Percentiles rank a stretch among this genome's conserved stretches.
phyloP scores from a whole-genome alignment of 2,113 vertebrate species.

The Aramus guarauna region DNA sequence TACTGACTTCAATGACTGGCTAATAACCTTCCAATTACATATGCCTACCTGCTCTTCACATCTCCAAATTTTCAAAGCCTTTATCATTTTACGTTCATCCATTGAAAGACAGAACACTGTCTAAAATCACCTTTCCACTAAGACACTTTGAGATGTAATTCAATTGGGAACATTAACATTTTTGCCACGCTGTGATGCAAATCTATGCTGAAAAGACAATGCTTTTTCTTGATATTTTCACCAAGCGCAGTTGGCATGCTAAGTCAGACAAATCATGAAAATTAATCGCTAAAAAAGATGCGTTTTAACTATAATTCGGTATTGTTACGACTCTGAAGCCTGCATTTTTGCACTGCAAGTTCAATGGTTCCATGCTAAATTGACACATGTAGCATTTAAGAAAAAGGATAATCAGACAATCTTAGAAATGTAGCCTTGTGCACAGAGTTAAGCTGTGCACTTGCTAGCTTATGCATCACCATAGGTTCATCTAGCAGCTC shows the following conservation, averaged over 20 bases:
- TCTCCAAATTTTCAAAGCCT: background rate
- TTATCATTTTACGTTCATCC: background rate
- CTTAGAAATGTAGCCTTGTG: background rate
- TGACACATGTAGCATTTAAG: background rate
- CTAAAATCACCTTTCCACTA: background rate
- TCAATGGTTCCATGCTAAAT: background rate
- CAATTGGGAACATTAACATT: background rate
- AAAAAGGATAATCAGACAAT: background rate
- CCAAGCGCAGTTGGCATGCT: background rate
- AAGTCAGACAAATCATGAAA: background rate
- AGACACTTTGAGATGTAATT: background rate
- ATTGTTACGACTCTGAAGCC: accelerated
- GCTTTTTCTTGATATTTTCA: background rate
- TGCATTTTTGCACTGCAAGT: background rate
- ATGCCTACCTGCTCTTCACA: background rate
- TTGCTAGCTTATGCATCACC: background rate
- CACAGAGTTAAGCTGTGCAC: background rate
- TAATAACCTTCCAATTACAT: background rate
- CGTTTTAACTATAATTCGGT: background rate
- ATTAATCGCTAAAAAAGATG: background rate
- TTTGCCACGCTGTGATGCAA: background rate
- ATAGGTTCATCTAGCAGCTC: background rate
- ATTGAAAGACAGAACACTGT: background rate
- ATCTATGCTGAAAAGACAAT: background rate
- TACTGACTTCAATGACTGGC: background rate